These are phyloP conservation scores for Paramuricea clavata DNA, from an alignment of 92 coral and sea anemone species.

Conservation along the genomic window DNA sequence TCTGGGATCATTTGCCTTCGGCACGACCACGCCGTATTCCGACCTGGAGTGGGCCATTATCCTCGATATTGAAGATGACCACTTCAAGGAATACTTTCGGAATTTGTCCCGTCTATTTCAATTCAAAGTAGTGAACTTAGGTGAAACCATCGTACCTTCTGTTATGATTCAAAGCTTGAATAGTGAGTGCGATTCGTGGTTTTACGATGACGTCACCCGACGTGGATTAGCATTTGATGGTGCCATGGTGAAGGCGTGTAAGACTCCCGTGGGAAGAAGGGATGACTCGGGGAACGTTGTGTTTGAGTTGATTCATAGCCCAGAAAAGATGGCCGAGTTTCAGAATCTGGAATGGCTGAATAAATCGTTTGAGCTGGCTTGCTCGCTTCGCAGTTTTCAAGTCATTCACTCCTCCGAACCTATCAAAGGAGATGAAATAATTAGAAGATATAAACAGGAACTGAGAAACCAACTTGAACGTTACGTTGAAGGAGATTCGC, in stretches of 20 bases:
- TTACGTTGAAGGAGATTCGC: constrained; percentile 4
- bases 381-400: background rate
- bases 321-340: background rate
- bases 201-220: constrained; percentile 2
- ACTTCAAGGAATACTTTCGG: background rate
- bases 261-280: background rate
- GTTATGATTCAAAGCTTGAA: constrained; percentile 5
- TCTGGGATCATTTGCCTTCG: constrained; percentile 5
- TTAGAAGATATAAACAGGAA: background rate
- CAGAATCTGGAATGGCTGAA: constrained; percentile 2
- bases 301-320: constrained; percentile 8
- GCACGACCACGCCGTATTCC: constrained; percentile 7
- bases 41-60: constrained; percentile 12
- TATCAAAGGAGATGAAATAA: background rate
- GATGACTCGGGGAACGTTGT: background rate
- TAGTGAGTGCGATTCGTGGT: background rate
- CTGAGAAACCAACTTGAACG: background rate
- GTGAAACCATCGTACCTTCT: constrained; percentile 1
- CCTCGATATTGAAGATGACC: background rate
- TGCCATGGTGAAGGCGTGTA: background rate
- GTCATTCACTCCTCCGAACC: background rate
- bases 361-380: constrained; percentile 2
- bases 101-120: constrained; percentile 7
- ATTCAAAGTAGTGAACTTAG: background rate
- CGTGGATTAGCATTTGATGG: constrained; percentile 8